Conservation (phyloP, 2,113 vertebrate genomes). For the Atrichornis clamosus region DNA sequence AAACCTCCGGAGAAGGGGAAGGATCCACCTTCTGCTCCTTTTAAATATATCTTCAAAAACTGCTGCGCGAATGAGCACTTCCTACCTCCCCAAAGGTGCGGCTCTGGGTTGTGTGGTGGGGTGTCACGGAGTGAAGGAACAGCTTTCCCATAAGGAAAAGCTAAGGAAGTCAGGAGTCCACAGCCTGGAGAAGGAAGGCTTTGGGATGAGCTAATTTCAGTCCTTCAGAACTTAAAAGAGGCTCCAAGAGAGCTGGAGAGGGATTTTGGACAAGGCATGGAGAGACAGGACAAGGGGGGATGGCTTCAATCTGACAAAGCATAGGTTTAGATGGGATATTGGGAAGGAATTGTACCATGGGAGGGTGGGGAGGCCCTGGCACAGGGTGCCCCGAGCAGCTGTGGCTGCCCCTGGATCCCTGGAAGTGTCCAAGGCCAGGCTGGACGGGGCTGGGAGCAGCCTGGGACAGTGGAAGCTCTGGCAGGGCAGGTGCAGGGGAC, state of each 20-base stretch:
- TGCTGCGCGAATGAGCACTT: fast-evolving
- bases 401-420: neutral
- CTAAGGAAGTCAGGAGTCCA: fast-evolving
- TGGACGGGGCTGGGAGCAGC: neutral
- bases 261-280: neutral
- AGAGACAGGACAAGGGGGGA: neutral
- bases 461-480: neutral
- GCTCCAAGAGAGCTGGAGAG: neutral
- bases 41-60: fast-evolving
- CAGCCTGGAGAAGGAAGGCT: neutral
- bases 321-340: fast-evolving
- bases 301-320: neutral
- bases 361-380: neutral
- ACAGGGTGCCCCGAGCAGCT: neutral
- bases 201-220: neutral
- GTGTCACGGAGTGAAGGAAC: fast-evolving
- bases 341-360: neutral
- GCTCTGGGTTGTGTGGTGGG: fast-evolving
- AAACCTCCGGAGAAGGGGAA: neutral
- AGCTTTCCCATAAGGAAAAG: neutral
- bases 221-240: neutral
- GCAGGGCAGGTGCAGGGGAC: neutral
- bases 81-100: neutral
- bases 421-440: neutral
- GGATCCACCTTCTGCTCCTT: neutral